These are phyloP conservation scores for Columba guinea DNA, from an alignment of 2,797 vertebrate species.

Conservation along the genomic window DNA sequence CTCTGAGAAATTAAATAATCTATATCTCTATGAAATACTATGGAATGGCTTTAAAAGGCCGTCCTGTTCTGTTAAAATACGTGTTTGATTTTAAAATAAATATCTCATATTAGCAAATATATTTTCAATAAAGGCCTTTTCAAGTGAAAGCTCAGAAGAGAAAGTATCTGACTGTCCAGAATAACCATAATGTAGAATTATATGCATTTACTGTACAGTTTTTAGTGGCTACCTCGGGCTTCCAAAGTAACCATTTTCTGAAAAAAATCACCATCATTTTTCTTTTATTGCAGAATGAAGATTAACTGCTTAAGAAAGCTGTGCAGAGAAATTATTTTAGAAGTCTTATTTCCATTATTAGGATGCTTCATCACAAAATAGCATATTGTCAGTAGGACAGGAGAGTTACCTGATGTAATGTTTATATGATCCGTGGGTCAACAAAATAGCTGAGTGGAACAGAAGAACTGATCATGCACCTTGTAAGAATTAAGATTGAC, in stretches of 20 bases:
- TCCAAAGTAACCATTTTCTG: background rate
- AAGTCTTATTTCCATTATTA: background rate
- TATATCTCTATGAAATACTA: background rate
- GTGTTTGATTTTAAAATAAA: background rate
- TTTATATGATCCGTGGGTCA: background rate
- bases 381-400: background rate
- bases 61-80: background rate
- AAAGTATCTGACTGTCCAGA: background rate
- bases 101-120: background rate
- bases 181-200: background rate
- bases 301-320: background rate
- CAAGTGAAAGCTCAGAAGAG: background rate
- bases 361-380: background rate
- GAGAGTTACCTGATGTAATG: background rate
- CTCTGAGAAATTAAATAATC: background rate
- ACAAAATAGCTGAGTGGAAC: background rate
- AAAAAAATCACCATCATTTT: background rate
- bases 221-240: background rate
- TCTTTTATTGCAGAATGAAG: background rate
- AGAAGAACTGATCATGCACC: background rate
- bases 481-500: background rate
- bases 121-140: background rate
- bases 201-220: background rate
- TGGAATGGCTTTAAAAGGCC: background rate
- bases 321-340: background rate